Percentiles rank a stretch among this genome's conserved stretches.
Evolutionary conservation across 2,888 invertebrate species (phyloP).

Genomic region (Scelioninae gen. 1): DNA sequence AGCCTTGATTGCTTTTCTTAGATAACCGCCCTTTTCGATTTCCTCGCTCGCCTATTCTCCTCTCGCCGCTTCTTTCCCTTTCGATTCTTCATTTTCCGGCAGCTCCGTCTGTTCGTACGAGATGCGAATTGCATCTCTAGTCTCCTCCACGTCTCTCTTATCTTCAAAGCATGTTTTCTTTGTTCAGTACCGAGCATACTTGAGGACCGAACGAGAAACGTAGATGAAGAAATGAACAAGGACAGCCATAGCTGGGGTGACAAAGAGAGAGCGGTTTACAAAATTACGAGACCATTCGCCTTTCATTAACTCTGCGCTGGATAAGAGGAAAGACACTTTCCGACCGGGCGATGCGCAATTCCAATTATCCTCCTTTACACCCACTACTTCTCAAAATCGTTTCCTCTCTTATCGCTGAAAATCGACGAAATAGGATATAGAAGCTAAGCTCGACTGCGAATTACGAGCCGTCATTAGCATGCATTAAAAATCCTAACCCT

Average conservation of each 20-base stretch:
- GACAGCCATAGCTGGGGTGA: conserved; percentile 11
- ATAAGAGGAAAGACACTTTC: conserved; percentile 58
- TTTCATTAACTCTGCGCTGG: conserved; percentile 75
- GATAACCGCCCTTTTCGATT: conserved; percentile 65
- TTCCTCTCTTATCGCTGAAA: conserved; percentile 47
- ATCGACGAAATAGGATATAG: conserved; percentile 51
- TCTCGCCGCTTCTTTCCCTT: no score
- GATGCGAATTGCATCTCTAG: conserved; percentile 33
- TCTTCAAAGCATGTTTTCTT: conserved; percentile 70
- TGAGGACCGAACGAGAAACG: conserved; percentile 45
- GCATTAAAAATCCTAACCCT: conserved; percentile 15
- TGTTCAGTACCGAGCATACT: conserved; percentile 56
- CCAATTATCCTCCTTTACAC: conserved; percentile 55
- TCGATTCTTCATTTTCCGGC: conserved; percentile 50
- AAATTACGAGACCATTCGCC: conserved; percentile 78
- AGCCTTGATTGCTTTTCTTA: no score
- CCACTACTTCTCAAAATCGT: conserved; percentile 44
- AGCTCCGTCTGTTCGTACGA: conserved; percentile 38
- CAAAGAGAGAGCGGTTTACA: conserved; percentile 53
- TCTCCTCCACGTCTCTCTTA: conserved; percentile 38
- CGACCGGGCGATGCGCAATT: conserved; percentile 53
- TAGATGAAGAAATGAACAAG: conserved; percentile 39
- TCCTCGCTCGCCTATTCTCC: conserved; percentile 38
- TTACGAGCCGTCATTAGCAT: conserved; percentile 29
- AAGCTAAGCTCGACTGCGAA: conserved; percentile 12